Conservation (phyloP, 2,797 vertebrate species). For the Intellagama lesueurii region DNA sequence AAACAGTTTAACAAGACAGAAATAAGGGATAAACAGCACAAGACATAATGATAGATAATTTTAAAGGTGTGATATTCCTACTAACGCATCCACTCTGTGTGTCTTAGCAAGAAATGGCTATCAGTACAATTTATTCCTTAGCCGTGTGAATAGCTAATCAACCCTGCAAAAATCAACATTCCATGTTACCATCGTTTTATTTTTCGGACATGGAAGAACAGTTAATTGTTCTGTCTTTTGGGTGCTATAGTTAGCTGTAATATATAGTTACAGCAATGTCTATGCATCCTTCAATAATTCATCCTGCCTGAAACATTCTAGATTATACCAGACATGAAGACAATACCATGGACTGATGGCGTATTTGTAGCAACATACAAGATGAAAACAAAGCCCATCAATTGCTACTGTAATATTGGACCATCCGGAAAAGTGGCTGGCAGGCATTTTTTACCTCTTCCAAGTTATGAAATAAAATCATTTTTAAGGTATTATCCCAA, state of each 20-base stretch:
- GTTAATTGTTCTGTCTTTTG: constrained; percentile 35
- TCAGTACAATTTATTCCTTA: neutral
- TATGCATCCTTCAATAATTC: constrained; percentile 37
- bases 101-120: neutral
- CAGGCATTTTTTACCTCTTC: neutral
- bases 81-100: constrained; percentile 8
- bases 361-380: neutral
- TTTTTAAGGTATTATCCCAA: neutral
- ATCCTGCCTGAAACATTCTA: constrained; percentile 8
- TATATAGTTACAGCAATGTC: constrained; percentile 8
- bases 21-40: constrained; percentile 32
- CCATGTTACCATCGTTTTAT: neutral
- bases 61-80: neutral
- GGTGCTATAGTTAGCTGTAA: constrained; percentile 15
- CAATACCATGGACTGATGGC: neutral
- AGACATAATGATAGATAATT: constrained; percentile 9
- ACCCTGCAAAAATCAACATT: neutral
- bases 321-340: constrained; percentile 23
- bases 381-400: neutral
- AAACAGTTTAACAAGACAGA: constrained; percentile 25
- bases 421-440: neutral
- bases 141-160: neutral
- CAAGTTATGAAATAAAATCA: neutral
- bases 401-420: neutral
- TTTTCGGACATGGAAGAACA: neutral